Conservation (phyloP, 1,140 invertebrate species). For the Dufourea novaeangliae region DNA sequence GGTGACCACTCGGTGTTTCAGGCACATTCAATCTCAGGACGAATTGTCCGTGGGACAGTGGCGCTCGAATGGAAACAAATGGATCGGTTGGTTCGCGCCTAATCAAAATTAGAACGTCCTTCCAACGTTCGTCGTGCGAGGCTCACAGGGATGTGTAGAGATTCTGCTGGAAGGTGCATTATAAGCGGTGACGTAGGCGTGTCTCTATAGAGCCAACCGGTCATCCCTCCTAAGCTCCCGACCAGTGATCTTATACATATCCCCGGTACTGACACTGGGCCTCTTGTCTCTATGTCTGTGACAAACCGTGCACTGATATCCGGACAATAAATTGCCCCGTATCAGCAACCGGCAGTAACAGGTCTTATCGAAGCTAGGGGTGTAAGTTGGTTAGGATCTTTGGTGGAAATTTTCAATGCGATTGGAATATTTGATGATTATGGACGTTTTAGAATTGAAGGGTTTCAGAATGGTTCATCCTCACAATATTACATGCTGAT, state of each 20-base stretch:
- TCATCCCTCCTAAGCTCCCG: slow-evolving; percentile 52
- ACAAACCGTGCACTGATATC: slow-evolving; percentile 53
- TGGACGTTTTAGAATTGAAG: too few relatives aligned
- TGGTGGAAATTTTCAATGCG: too few relatives aligned
- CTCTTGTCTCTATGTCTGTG: slow-evolving; percentile 6
- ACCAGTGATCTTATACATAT: slow-evolving; percentile 50
- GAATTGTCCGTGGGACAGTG: slow-evolving; percentile 29
- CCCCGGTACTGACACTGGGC: not conserved
- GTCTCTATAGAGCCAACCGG: slow-evolving; percentile 34
- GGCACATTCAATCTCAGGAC: slow-evolving; percentile 41
- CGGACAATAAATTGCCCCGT: slow-evolving; percentile 56
- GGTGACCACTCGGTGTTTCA: slow-evolving; percentile 37
- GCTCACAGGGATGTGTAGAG: slow-evolving; percentile 39
- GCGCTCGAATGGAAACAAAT: slow-evolving; percentile 46
- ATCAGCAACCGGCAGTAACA: slow-evolving; percentile 40
- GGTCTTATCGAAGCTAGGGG: slow-evolving; percentile 17
- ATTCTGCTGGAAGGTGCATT: slow-evolving; percentile 40
- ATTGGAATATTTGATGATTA: too few relatives aligned
- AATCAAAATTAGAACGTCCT: slow-evolving; percentile 37
- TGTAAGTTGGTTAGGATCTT: too few relatives aligned
- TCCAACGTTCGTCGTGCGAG: slow-evolving; percentile 10
- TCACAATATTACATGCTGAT: too few relatives aligned
- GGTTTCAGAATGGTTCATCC: too few relatives aligned
- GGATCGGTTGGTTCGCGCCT: slow-evolving; percentile 14
- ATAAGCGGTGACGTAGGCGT: slow-evolving; percentile 36